Evolutionary conservation across 2,797 vertebrate species (phyloP).

Genomic region (Alosa sapidissima): DNA sequence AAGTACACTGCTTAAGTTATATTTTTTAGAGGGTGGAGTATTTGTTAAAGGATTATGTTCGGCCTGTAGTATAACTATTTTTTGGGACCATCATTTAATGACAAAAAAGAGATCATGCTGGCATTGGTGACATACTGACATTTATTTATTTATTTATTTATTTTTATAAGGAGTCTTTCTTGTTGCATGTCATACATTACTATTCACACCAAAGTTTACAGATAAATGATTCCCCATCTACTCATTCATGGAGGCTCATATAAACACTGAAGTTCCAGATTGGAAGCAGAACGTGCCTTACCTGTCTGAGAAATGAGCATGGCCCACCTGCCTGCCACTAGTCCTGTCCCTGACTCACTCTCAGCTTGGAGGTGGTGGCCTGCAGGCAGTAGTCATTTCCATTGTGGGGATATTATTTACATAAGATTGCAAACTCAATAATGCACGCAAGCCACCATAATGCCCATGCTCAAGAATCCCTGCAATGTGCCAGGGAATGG

Average conservation of each 20-base stretch:
- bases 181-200: not conserved
- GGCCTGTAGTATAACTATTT: too few species aligned
- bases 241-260: not conserved
- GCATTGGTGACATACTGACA: too few species aligned
- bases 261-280: not conserved
- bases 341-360: conserved; percentile 35
- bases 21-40: too few species aligned
- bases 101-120: too few species aligned
- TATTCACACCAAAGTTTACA: not conserved
- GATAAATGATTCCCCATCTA: not conserved
- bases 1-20: too few species aligned
- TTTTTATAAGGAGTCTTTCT: not conserved
- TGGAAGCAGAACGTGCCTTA: not conserved
- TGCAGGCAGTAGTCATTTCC: conserved; percentile 36
- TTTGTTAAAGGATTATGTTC: too few species aligned
- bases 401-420: conserved; percentile 28
- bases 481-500: conserved; percentile 32
- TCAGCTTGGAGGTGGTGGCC: conserved; percentile 29
- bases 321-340: not conserved
- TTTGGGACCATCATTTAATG: too few species aligned
- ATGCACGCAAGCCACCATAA: conserved; percentile 23
- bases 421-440: conserved; percentile 49
- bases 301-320: conserved; percentile 9
- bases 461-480: conserved; percentile 34
- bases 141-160: too few species aligned